Base-by-base conservation (phyloP, 2,888 invertebrate genomes). In the Dioctria rufipes region DNA sequence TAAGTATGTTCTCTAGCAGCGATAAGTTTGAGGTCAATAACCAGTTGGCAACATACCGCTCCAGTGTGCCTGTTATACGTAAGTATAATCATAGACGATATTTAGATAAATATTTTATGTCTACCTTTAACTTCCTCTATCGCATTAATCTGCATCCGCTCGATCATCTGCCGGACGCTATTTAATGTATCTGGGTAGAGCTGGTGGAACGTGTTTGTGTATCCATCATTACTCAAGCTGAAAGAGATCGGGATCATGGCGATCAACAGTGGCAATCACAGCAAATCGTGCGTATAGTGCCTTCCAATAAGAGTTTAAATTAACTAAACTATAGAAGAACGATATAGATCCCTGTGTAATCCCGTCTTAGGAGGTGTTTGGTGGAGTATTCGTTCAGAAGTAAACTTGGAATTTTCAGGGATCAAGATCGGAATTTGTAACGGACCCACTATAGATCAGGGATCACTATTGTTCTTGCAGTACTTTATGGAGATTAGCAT, bases 201-300 rank as follows among this genome's bases (percentile, higher is more conserved):
- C 11, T 9, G 46, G 9, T 67, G 46, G 37, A 13, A 11, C 37
- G 46, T 9, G 67, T 5, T 46, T 67, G 9, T 46, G 13, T 39
- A 40, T n/a, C 8, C 39, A 58, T 58, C 54, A 40, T 42, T 73
- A 51, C 37, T 40, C 11, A 51, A n/a, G 11, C 58, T 37, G 40
- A 58, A 73, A 39, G 11, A 73, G 73, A 73, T 73, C 73, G 51
- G 39, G 46, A 25, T 25, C 25, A 25, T 25, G 25, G 25, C 42
- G 73, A 58, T 54, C 54, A 58, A 58, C 73, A 40, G 58, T 73
- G 42, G 73, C 73, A 73, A 73, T 73, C 54, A 39, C 40, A 73
- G 42, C 58, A 51, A 42, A 73, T 73, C 73, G 73, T 73, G 73
- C 73, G 73, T 58, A n/a, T 37, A 69, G 25, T 25, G 25, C 25